These are phyloP conservation scores for Oscheius sp. DNA, from an alignment of 2,888 invertebrate genomes.

Conservation along the genomic window DNA sequence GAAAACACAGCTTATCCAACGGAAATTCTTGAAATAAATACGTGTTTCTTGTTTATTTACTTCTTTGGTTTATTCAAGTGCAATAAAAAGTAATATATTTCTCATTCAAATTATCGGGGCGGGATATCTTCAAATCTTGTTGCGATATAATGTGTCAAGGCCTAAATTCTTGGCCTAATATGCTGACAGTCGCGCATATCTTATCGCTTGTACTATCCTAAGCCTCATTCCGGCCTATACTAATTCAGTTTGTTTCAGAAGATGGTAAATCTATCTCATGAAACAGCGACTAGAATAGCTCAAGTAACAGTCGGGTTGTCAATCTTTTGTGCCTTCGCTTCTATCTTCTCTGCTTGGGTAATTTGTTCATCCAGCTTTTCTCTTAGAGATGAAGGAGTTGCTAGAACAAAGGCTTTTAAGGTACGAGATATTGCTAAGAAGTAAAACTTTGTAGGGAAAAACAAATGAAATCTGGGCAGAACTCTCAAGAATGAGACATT, in stretches of 20 bases:
- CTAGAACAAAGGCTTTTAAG: neutral
- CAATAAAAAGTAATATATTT: neutral
- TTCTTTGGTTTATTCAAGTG: neutral
- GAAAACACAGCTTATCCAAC: neutral
- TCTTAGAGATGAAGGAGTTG: constrained; percentile 3
- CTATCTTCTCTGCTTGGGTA: neutral
- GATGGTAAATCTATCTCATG: neutral
- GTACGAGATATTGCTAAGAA: neutral
- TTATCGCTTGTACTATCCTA: neutral
- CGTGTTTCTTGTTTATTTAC: neutral
- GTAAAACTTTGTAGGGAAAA: constrained; percentile 32
- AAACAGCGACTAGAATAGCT: neutral
- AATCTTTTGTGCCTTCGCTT: neutral
- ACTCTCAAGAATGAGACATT: constrained; percentile 38
- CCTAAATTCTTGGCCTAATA: constrained; percentile 10
- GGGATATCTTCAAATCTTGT: constrained; percentile 3
- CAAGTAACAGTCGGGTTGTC: neutral
- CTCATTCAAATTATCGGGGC: neutral
- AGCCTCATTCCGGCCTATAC: neutral
- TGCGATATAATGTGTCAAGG: constrained; percentile 9
- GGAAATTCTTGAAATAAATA: neutral
- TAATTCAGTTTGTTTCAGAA: neutral
- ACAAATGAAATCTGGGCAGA: constrained; percentile 49
- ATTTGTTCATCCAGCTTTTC: neutral
- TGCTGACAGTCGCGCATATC: constrained; percentile 20